Base-by-base conservation (phyloP, 2,888 invertebrate species). In the Plutella xylostella region DNA sequence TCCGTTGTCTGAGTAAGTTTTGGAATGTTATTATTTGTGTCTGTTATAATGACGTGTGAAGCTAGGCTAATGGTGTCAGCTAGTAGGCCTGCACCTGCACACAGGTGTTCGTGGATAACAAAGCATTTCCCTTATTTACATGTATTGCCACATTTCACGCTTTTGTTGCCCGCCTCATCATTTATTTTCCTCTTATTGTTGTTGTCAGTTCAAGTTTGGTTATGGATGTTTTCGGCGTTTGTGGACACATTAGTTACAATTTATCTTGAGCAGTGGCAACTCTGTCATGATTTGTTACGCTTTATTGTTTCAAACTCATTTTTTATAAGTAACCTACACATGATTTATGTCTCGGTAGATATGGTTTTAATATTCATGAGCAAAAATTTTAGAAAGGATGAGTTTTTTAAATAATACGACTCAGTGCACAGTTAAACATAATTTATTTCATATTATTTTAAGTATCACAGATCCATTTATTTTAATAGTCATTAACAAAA, bases 401-500 rank as follows among this genome's bases (percentile, higher is more conserved):
- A 28, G 7, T 28, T 28, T 4, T 3, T 28, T 41, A 33, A 63
- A 62, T 57, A 52, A 71, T 65, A 66, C 56, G 49, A 55, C n/a
- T 40, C n/a, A 50, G 48, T 63, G 53, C 82, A 82, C 82, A 83
- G 72, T 82, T 82, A 83, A 82, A 80, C 83, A 83, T 83, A 82
- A 80, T 80, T 82, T 82, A 82, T 78, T 80, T 79, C 70, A 78
- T 79, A 78, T 77, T 82, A 80, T 76, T 77, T 72, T 78, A 80
- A 80, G 73, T 83, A 82, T 82, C 83, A 83, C 83, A 83, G 83
- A 83, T 82, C 63, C 78, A 74, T 80, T 82, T 79, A 80, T 79
- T 76, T 80, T 78, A 77, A 78, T 79, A 79, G 72, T 80, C 77
- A 78, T 77, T 80, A 82, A 80, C 80, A 80, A 82, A 82, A 82